Evolutionary conservation across 2,888 invertebrate genomes (phyloP).

Genomic region (Brachyopa scutellaris): DNA sequence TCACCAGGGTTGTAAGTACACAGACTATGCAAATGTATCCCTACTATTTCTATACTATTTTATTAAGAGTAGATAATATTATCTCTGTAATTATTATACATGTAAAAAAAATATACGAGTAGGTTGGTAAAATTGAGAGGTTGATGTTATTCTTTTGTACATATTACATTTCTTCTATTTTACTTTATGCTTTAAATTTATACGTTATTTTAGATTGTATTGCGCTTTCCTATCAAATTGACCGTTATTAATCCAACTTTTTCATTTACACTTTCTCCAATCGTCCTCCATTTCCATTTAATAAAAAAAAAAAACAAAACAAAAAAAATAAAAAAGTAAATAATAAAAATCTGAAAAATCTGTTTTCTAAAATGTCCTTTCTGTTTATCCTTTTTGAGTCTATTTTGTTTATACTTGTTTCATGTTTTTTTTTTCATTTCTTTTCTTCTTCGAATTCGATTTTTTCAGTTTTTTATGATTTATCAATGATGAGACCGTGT

Average conservation of each 20-base stretch:
- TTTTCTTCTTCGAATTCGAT: conserved; percentile 57
- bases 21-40: not conserved
- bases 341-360: not conserved
- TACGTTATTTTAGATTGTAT: conserved; percentile 4
- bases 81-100: too few relatives aligned
- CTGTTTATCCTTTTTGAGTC: conserved; percentile 6
- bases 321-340: too few relatives aligned
- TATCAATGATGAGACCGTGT: conserved; percentile 52
- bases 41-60: too few relatives aligned
- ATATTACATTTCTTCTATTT: conserved; percentile 51
- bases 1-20: conserved; percentile 78
- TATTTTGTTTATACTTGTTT: conserved; percentile 36
- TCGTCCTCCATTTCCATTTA: conserved; percentile 24
- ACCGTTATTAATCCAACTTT: conserved; percentile 5
- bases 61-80: too few relatives aligned
- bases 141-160: conserved; percentile 45
- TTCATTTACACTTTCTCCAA: conserved; percentile 9
- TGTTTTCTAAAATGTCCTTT: not conserved
- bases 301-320: too few relatives aligned
- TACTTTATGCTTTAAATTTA: conserved; percentile 37
- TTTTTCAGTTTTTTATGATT: conserved; percentile 73
- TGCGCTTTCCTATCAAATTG: conserved; percentile 21
- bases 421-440: conserved; percentile 48
- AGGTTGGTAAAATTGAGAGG: conserved; percentile 70
- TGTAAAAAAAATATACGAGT: too few relatives aligned